Evolutionary conservation across 2,888 invertebrate genomes (phyloP).

Genomic region (Sinodicranocentrus sp.): DNA sequence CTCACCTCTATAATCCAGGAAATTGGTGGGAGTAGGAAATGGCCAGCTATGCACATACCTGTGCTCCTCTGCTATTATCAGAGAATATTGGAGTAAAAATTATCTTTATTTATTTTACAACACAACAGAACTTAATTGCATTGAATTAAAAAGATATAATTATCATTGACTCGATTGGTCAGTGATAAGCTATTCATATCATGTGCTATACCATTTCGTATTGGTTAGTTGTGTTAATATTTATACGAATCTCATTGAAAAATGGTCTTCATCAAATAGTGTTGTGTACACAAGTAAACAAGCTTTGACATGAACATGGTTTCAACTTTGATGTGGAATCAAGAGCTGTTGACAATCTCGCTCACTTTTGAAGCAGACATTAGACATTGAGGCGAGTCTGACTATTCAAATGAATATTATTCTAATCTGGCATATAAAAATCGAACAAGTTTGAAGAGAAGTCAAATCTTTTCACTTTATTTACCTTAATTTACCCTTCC

Average conservation of each 20-base stretch:
- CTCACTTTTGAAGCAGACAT: conserved; percentile 11
- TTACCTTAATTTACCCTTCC: conserved; percentile 14
- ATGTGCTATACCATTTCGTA: not conserved
- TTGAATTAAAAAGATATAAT: not conserved
- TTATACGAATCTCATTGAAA: conserved; percentile 15
- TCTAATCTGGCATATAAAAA: not conserved
- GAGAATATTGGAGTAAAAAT: not conserved
- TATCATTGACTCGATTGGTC: not conserved
- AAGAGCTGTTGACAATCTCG: conserved; percentile 18
- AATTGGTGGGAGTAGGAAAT: too few species aligned
- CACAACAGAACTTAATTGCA: conserved; percentile 7
- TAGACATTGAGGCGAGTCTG: too few species aligned
- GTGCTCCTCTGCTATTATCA: too few species aligned
- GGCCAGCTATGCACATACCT: too few species aligned
- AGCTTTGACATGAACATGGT: conserved; percentile 18
- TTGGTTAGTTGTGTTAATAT: not conserved
- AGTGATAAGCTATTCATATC: too few species aligned
- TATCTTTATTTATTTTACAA: conserved; percentile 14
- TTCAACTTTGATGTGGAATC: conserved; percentile 10
- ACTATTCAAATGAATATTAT: not conserved
- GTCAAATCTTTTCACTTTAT: conserved; percentile 7
- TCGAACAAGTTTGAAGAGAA: not conserved
- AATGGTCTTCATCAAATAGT: conserved; percentile 27
- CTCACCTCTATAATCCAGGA: too few species aligned
- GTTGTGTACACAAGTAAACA: conserved; percentile 23